phyloP scores from a whole-genome alignment of 2,888 invertebrate genomes.

The Tethea ocularis region DNA sequence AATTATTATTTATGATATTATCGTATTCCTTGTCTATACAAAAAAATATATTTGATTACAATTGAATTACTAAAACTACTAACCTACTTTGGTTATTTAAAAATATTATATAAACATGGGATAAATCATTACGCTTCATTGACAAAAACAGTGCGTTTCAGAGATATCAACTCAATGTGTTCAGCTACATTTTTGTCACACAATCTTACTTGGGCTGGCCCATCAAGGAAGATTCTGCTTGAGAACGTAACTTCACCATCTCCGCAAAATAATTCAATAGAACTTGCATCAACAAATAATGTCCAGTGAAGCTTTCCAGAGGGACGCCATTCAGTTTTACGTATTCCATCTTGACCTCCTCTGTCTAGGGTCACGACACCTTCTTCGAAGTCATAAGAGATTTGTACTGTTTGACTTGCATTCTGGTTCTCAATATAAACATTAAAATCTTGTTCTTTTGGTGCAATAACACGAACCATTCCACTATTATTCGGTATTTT shows the following conservation, averaged over 20 bases:
- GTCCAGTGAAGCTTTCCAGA: conserved; percentile 33
- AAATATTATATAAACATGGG: background rate
- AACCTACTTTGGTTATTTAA: too few relatives aligned
- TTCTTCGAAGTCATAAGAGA: conserved; percentile 44
- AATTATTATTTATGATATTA: too few relatives aligned
- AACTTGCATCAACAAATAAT: conserved; percentile 62
- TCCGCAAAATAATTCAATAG: conserved; percentile 60
- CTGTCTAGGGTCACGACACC: conserved; percentile 58
- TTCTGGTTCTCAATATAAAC: conserved; percentile 48
- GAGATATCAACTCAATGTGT: conserved; percentile 33
- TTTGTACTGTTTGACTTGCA: conserved; percentile 35
- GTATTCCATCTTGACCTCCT: conserved; percentile 58
- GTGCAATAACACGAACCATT: conserved; percentile 49
- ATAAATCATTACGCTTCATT: background rate
- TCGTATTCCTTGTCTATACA: too few relatives aligned
- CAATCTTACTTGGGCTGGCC: conserved; percentile 37
- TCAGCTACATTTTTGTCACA: conserved; percentile 27
- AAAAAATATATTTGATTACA: too few relatives aligned
- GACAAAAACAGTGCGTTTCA: conserved; percentile 41
- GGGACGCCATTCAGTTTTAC: conserved; percentile 60
- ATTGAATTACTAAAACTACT: too few relatives aligned
- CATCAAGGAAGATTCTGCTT: conserved; percentile 58
- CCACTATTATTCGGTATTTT: conserved; percentile 51
- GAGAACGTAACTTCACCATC: conserved; percentile 63
- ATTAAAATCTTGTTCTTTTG: conserved; percentile 34